Evolutionary conservation across 2,888 invertebrate species (phyloP), one percentile per base, ranked within the genome.

Genomic region (Trichogramma evanescens): DNA sequence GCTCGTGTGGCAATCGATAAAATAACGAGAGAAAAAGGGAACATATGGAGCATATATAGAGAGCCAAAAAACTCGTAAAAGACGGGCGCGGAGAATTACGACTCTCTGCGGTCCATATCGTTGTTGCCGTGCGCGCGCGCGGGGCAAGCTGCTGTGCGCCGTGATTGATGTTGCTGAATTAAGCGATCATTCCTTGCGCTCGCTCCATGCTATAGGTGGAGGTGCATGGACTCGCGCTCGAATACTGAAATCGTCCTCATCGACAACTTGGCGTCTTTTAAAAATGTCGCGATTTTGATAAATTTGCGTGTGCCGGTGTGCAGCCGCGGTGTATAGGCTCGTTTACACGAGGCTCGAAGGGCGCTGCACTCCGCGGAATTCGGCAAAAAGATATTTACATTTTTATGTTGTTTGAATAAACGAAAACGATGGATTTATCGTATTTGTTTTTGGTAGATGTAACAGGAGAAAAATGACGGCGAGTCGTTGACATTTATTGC

Each of bases 131-230:
- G 50, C 7, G 26, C 65, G 63, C 66, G 67, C 65, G 67, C 67
- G 63, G 65, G 5, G 26, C 46, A 8, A 41, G 43, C 65, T 60
- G 67, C 64, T 66, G 68, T 66, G 66, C 68, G 50, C 66, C 63
- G 70, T 74, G 76, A 76, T 75, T 71, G 75, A 75, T 75, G 72
- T 68, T 70, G 66, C 60, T 65, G 69, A 69, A 74, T 76, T 72
- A 74, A 72, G 72, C 68, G 73, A 72, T 76, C 71, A 70, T 71
- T 70, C 69, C 67, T 68, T 67, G 69, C 68, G 51, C 41, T 49
- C 49, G 38, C 8, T 9, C 10, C 13, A 41, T 50, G 51, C 26
- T 26, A 26, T 26, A 26, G 26, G 26, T 26, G 26, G 26, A 26
- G 26, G 26, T 26, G 26, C 26, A 26, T 2, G 40, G 9, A 7